Percentiles rank a stretch among this genome's conserved stretches.
Conservation (phyloP, 2,888 invertebrate genomes). For the Scaeva pyrastri region DNA sequence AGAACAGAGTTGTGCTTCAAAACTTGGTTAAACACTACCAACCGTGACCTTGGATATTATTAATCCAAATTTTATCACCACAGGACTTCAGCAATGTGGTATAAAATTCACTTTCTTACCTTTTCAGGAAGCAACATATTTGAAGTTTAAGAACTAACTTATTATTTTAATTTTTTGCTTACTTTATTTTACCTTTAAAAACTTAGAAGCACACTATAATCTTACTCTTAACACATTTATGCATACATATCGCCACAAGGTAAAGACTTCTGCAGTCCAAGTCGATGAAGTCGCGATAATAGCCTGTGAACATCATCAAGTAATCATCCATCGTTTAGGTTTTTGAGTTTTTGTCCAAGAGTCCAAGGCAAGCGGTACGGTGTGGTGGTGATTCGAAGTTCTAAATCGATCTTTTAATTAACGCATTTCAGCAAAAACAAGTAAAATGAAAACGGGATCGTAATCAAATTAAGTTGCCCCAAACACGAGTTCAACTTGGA, state of each 20-base stretch:
- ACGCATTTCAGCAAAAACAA: slow-evolving; percentile 57
- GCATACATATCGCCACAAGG: too few relatives aligned
- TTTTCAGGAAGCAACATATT: too few relatives aligned
- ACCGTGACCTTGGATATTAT: too few relatives aligned
- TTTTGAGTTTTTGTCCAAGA: neutral
- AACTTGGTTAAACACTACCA: too few relatives aligned
- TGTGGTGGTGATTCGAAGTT: slow-evolving; percentile 34
- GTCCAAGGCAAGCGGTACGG: neutral
- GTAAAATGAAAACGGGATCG: slow-evolving; percentile 14
- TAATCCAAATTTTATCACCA: too few relatives aligned
- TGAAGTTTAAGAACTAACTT: too few relatives aligned
- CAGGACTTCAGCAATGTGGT: too few relatives aligned
- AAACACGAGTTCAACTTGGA: slow-evolving; percentile 23
- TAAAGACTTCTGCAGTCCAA: neutral
- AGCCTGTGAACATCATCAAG: slow-evolving; percentile 45
- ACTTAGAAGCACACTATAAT: neutral
- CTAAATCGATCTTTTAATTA: slow-evolving; percentile 69
- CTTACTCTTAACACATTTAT: neutral
- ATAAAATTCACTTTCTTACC: too few relatives aligned
- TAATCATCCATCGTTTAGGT: neutral
- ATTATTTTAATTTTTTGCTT: neutral
- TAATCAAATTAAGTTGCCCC: slow-evolving; percentile 72
- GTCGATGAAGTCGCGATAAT: slow-evolving; percentile 4
- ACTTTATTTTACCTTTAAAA: neutral
- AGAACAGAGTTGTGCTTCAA: too few relatives aligned